phyloP scores from a whole-genome alignment of 2,888 invertebrate species.

The Cheilosia vernalis region DNA sequence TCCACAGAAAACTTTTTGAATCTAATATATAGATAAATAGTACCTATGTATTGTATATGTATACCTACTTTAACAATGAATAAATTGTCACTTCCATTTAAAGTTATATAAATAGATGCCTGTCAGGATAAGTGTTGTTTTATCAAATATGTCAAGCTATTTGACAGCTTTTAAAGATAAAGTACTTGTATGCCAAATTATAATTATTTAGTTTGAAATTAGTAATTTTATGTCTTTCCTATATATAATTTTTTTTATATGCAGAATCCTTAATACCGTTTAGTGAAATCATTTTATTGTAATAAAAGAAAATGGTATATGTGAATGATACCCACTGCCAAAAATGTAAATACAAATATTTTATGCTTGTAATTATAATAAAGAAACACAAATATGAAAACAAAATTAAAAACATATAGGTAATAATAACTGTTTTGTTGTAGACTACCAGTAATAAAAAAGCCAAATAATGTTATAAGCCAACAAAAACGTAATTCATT shows the following conservation, averaged over 20 bases:
- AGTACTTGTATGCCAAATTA: slow-evolving; percentile 2
- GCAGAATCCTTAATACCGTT: slow-evolving; percentile 41
- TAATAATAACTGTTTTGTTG: slow-evolving; percentile 28
- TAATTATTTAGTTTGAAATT: slow-evolving; percentile 16
- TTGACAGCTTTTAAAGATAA: slow-evolving; percentile 4
- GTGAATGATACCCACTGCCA: slow-evolving; percentile 68
- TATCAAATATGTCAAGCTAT: slow-evolving; percentile 8
- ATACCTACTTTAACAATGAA: slow-evolving; percentile 3
- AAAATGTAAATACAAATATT: slow-evolving; percentile 71
- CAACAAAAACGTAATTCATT: slow-evolving; percentile 1
- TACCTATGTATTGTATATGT: neutral
- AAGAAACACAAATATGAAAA: slow-evolving; percentile 32
- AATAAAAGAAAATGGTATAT: slow-evolving; percentile 56
- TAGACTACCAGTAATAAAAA: slow-evolving; percentile 52
- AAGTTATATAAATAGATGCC: neutral
- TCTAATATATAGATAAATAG: neutral
- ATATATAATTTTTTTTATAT: slow-evolving; percentile 15
- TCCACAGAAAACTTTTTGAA: neutral
- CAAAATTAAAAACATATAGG: slow-evolving; percentile 16
- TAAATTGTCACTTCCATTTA: neutral
- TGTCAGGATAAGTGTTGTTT: neutral
- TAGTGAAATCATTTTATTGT: slow-evolving; percentile 46
- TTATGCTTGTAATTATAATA: slow-evolving; percentile 62
- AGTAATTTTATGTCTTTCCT: slow-evolving; percentile 38
- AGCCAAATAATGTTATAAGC: slow-evolving; percentile 59